Conservation (phyloP, 1,140 invertebrate species). For the Drosophila nigromelanica region DNA sequence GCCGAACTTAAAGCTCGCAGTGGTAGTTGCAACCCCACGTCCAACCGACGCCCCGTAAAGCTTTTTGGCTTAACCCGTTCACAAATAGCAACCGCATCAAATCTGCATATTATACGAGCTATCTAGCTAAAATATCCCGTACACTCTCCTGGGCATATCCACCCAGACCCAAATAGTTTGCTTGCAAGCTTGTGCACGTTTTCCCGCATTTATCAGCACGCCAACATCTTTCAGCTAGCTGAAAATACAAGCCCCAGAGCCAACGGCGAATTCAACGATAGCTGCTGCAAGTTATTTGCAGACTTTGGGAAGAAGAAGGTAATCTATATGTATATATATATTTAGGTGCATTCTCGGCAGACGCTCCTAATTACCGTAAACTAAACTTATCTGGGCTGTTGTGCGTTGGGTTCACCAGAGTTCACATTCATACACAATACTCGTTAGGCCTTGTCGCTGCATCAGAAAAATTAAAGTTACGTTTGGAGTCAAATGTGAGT, state of each 20-base stretch:
- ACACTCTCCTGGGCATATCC: slow-evolving; percentile 12
- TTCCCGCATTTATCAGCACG: slow-evolving; percentile 68
- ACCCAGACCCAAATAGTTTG: slow-evolving; percentile 9
- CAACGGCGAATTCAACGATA: background rate
- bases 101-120: slow-evolving; percentile 61
- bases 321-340: background rate
- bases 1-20: slow-evolving; percentile 21
- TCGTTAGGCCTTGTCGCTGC: slow-evolving; percentile 44
- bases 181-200: slow-evolving; percentile 70
- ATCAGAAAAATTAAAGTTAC: slow-evolving; percentile 58
- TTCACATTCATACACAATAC: slow-evolving; percentile 14
- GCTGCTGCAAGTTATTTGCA: slow-evolving; percentile 28
- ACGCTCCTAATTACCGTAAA: slow-evolving; percentile 35
- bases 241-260: slow-evolving; percentile 4
- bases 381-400: background rate
- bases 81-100: slow-evolving; percentile 53
- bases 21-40: background rate
- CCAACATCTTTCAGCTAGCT: slow-evolving; percentile 56
- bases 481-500: slow-evolving; percentile 10
- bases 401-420: background rate
- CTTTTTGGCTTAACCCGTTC: slow-evolving; percentile 42
- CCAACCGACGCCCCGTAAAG: slow-evolving; percentile 21
- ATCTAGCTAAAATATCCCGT: slow-evolving; percentile 13
- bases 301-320: background rate
- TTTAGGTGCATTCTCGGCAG: slow-evolving; percentile 7